Evolutionary conservation across 2,113 vertebrate genomes (phyloP), one percentile per base, ranked within the genome.

Genomic region (Tyrannus savana): DNA sequence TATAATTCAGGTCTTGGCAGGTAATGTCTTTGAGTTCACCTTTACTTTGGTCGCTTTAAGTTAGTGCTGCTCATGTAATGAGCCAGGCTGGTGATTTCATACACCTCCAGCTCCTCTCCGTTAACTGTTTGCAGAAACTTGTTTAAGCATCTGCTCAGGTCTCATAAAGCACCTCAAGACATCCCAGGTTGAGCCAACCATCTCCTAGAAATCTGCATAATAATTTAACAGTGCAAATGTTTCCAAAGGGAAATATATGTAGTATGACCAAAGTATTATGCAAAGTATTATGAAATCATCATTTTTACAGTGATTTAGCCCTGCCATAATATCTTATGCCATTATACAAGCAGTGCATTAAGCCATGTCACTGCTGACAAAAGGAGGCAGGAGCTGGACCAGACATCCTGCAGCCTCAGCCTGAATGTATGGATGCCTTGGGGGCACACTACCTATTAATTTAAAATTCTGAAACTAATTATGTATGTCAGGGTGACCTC

Each of bases 401-500:
- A 90, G 69, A 74, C 50, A 94, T 88, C 94, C 95, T 97, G 88
- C 90, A 96, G 91, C 91, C 93, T 97, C 93, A 93, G 94, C 87
- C 91, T 96, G 88, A 97, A 97, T 73, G 93, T 97, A 96, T 96
- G 85, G 97, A 83, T 96, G 96, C 95, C 97, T 98, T 96, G 86
- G 93, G 96, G 97, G 93, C 92, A 96, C 37, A 67, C 94, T 93
- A 97, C 95, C 96, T 98, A 98, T 98, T 98, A 98, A 98, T 97
- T 97, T 96, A 97, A 97, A 97, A 98, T 97, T 96, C 96, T 85
- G 89, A 98, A 98, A 97, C 97, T 98, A 98, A 98, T 98, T 98
- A 98, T 96, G 94, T 97, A 97, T 97, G 97, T 98, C 98, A 98
- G 97, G 97, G 97, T 98, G 98, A 98, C 98, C 98, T 97, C 96